Conservation (phyloP, 2,113 vertebrate genomes). For the Hyperopisus bebe region DNA sequence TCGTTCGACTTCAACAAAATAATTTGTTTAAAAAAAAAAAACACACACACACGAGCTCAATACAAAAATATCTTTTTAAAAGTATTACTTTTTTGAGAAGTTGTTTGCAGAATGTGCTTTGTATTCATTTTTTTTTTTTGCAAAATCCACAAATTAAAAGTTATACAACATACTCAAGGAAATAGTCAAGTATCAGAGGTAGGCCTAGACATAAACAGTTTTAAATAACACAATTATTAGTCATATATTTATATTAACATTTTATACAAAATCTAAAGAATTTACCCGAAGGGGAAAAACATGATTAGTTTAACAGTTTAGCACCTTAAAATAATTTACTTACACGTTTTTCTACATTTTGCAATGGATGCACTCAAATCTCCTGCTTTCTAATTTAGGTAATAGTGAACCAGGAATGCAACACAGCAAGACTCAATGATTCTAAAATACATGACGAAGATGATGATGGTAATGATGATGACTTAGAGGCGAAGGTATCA, state of each 20-base stretch:
- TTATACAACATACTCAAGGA: background rate
- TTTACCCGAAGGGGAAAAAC: background rate
- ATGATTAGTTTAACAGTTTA: background rate
- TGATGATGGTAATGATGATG: background rate
- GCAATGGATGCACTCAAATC: background rate
- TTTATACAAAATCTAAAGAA: background rate
- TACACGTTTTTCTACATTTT: background rate
- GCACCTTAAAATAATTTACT: background rate
- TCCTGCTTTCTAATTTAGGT: background rate
- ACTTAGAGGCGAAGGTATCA: background rate
- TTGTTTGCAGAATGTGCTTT: background rate
- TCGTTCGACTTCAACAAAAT: background rate
- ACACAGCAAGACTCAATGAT: background rate
- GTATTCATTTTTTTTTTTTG: background rate
- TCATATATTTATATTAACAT: constrained; percentile 4
- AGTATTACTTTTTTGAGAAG: background rate
- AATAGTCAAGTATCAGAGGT: background rate
- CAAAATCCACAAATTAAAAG: background rate
- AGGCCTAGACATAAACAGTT: background rate
- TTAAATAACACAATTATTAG: constrained; percentile 3
- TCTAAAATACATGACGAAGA: background rate
- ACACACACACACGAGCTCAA: background rate
- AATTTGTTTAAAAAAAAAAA: background rate
- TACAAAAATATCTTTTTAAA: constrained; percentile 20
- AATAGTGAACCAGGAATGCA: background rate